A percentile compares a stretch with the other conserved stretches of the same genome.
phyloP scores from a whole-genome alignment of 2,888 invertebrate genomes.

The Geotrupes spiniger region DNA sequence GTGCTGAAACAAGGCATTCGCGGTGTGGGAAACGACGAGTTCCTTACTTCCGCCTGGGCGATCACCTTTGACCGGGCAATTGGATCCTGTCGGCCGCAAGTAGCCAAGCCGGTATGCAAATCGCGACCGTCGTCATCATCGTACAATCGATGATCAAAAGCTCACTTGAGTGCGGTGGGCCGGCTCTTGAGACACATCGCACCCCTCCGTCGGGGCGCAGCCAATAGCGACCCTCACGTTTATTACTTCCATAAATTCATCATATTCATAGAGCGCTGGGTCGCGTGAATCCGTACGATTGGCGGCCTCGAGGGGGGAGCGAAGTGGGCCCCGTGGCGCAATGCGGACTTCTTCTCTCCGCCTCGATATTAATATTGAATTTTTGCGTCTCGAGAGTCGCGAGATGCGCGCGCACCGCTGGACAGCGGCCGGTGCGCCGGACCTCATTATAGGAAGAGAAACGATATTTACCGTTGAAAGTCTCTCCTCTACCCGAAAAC shows the following conservation, averaged over 20 bases:
- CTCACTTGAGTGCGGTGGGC: slow-evolving; percentile 29
- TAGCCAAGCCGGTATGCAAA: slow-evolving; percentile 33
- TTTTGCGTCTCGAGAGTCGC: slow-evolving; percentile 54
- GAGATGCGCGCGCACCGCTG: slow-evolving; percentile 46
- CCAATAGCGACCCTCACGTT: slow-evolving; percentile 67
- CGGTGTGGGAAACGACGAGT: slow-evolving; percentile 36
- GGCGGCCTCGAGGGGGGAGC: slow-evolving; percentile 44
- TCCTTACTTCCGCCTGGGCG: slow-evolving; percentile 38
- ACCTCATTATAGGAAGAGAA: slow-evolving; percentile 38
- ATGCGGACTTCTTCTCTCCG: slow-evolving; percentile 61
- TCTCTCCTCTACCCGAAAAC: slow-evolving; percentile 13
- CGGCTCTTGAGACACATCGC: slow-evolving; percentile 43
- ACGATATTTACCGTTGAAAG: slow-evolving; percentile 47
- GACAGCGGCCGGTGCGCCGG: slow-evolving; percentile 39
- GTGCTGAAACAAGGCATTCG: slow-evolving; percentile 33
- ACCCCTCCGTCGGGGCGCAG: slow-evolving; percentile 53
- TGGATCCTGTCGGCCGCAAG: slow-evolving; percentile 34
- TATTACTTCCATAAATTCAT: slow-evolving; percentile 80
- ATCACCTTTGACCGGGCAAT: slow-evolving; percentile 36
- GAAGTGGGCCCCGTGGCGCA: slow-evolving; percentile 53
- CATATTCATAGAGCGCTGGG: slow-evolving; percentile 50
- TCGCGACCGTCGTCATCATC: slow-evolving; percentile 25
- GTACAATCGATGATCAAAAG: slow-evolving; percentile 32
- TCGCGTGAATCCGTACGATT: slow-evolving; percentile 51
- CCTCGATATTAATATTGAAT: slow-evolving; percentile 80